phyloP scores from a whole-genome alignment of 2,888 invertebrate species.

The Amphimallon solstitiale region DNA sequence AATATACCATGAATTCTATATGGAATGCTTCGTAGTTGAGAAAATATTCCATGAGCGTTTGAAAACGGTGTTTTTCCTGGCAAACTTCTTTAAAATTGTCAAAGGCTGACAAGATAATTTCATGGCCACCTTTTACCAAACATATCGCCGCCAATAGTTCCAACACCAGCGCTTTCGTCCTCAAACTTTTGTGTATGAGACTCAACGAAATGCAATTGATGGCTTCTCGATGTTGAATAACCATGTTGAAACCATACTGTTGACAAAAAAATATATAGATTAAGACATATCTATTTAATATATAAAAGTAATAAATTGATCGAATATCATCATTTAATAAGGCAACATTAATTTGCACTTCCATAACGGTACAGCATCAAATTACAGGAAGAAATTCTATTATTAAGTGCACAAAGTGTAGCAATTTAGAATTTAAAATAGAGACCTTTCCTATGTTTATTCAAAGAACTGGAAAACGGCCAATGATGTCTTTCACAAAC shows the following conservation, averaged over 20 bases:
- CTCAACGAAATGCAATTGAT: slow-evolving; percentile 98
- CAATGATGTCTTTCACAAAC: slow-evolving; percentile 23
- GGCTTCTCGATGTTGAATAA: slow-evolving; percentile 96
- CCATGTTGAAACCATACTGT: slow-evolving; percentile 98
- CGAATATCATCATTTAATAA: too few relatives aligned
- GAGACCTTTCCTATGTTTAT: slow-evolving; percentile 11
- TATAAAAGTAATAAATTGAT: not conserved
- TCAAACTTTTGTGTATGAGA: slow-evolving; percentile 93
- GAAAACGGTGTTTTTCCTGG: slow-evolving; percentile 88
- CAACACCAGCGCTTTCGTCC: slow-evolving; percentile 96
- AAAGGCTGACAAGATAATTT: slow-evolving; percentile 96
- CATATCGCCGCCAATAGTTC: slow-evolving; percentile 98
- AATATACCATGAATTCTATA: slow-evolving; percentile 94
- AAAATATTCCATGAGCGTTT: slow-evolving; percentile 97
- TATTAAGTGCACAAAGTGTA: slow-evolving; percentile 9
- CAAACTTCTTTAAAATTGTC: slow-evolving; percentile 97
- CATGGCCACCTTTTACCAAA: slow-evolving; percentile 98
- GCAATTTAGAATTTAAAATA: slow-evolving; percentile 14
- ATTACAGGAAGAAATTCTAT: not conserved
- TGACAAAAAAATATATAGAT: slow-evolving; percentile 52
- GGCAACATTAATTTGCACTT: not conserved
- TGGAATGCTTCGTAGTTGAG: slow-evolving; percentile 96
- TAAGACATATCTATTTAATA: not conserved
- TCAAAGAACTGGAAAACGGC: slow-evolving; percentile 13
- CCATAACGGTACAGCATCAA: not conserved